A percentile compares a stretch with the other conserved stretches of the same genome.
phyloP scores from a whole-genome alignment of 1,140 invertebrate genomes.

The Pogonomyrmex barbatus region DNA sequence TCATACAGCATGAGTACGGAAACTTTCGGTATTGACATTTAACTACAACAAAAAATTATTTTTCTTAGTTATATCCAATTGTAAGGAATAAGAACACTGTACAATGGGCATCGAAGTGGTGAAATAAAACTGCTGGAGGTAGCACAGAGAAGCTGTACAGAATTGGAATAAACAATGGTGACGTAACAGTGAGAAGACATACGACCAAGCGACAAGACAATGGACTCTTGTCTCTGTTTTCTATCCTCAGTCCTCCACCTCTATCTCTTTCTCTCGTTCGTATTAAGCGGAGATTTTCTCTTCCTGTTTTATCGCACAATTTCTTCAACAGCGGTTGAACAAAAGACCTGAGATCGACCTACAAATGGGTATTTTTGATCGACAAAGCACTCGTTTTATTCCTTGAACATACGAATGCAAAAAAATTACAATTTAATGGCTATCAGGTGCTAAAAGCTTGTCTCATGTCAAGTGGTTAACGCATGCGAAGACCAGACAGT shows the following conservation, averaged over 20 bases:
- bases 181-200: slow-evolving; percentile 78
- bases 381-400: slow-evolving; percentile 57
- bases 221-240: slow-evolving; percentile 73
- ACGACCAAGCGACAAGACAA: slow-evolving; percentile 78
- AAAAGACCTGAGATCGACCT: slow-evolving; percentile 65
- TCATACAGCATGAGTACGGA: background rate
- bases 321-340: slow-evolving; percentile 64
- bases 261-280: slow-evolving; percentile 39
- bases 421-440: slow-evolving; percentile 32
- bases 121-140: slow-evolving; percentile 69
- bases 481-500: background rate
- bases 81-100: slow-evolving; percentile 56
- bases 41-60: slow-evolving; percentile 35
- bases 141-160: slow-evolving; percentile 42
- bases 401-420: background rate
- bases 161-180: slow-evolving; percentile 78
- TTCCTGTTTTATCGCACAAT: slow-evolving; percentile 59
- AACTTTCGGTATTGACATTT: slow-evolving; percentile 56
- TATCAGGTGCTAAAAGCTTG: slow-evolving; percentile 33
- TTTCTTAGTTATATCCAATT: slow-evolving; percentile 31
- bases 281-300: slow-evolving; percentile 60
- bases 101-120: slow-evolving; percentile 70
- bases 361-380: slow-evolving; percentile 66
- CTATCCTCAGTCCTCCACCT: slow-evolving; percentile 51
- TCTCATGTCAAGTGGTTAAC: slow-evolving; percentile 30